phyloP scores from a whole-genome alignment of 1,140 invertebrate genomes.

The Drosophila parabipectinata region DNA sequence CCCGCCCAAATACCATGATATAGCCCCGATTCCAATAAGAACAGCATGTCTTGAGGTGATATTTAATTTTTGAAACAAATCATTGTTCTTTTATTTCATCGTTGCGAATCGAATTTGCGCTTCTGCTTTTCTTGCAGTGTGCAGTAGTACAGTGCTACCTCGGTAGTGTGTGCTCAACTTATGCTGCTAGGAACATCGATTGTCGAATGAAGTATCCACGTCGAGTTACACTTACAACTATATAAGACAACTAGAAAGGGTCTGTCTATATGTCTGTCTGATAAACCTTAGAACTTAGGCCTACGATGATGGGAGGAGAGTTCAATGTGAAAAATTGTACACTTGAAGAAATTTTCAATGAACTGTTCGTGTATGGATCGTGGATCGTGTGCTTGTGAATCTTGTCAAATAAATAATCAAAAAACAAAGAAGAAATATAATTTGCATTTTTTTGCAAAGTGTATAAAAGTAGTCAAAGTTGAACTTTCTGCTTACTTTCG shows the following conservation, averaged over 20 bases:
- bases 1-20: background rate
- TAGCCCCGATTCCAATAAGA: slow-evolving; percentile 28
- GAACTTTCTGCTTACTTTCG: slow-evolving; percentile 26
- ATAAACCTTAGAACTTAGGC: background rate
- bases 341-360: slow-evolving; percentile 70
- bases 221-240: background rate
- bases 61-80: slow-evolving; percentile 61
- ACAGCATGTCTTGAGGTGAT: slow-evolving; percentile 32
- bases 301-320: slow-evolving; percentile 14
- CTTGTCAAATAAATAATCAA: slow-evolving; percentile 58
- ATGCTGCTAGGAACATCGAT: slow-evolving; percentile 70
- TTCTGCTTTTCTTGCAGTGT: slow-evolving; percentile 18
- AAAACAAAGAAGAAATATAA: slow-evolving; percentile 5
- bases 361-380: slow-evolving; percentile 26
- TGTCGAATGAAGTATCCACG: slow-evolving; percentile 34
- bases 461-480: slow-evolving; percentile 42
- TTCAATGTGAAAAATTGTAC: slow-evolving; percentile 64
- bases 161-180: slow-evolving; percentile 26
- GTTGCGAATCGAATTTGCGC: slow-evolving; percentile 15
- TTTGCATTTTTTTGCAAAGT: slow-evolving; percentile 25
- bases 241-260: no score
- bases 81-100: slow-evolving; percentile 55
- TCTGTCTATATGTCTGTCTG: no score
- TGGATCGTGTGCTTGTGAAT: slow-evolving; percentile 25
- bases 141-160: slow-evolving; percentile 38